Percentiles rank a stretch among this genome's conserved stretches.
These are phyloP conservation scores for Phasianus colchicus DNA, from an alignment of 2,113 vertebrate genomes.

Conservation along the genomic window DNA sequence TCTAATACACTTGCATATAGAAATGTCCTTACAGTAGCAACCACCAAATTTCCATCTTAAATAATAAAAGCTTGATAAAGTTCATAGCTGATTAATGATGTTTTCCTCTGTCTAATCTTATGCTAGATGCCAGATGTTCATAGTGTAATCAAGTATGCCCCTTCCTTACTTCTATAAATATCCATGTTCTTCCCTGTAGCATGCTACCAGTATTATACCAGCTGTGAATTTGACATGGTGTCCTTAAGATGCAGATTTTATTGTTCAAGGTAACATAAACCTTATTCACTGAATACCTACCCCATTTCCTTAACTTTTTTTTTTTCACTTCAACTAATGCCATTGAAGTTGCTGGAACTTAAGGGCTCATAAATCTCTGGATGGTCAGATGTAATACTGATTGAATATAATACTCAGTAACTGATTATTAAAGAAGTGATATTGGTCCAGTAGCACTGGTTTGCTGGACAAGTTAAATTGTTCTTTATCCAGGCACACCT, in stretches of 20 bases:
- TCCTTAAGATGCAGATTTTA: neutral
- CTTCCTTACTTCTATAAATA: neutral
- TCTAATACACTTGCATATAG: neutral
- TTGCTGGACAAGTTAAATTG: neutral
- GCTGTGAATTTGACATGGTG: neutral
- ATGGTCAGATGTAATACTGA: neutral
- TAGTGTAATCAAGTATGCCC: neutral
- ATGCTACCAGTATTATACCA: neutral
- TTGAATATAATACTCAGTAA: neutral
- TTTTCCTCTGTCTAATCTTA: neutral
- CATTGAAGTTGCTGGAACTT: fast-evolving
- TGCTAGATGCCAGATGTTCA: neutral
- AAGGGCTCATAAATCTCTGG: fast-evolving
- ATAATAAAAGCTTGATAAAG: constrained; percentile 1
- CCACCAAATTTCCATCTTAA: neutral
- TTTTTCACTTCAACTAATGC: neutral
- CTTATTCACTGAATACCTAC: neutral
- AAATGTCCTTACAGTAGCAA: neutral
- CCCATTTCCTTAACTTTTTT: neutral
- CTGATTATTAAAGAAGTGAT: neutral
- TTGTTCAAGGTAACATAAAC: neutral
- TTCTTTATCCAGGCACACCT: neutral
- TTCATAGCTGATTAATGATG: constrained; percentile 11
- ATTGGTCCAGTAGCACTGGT: neutral
- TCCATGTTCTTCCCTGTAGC: neutral